Base-by-base conservation (phyloP, 2,888 invertebrate genomes). In the Orthosia incerta region DNA sequence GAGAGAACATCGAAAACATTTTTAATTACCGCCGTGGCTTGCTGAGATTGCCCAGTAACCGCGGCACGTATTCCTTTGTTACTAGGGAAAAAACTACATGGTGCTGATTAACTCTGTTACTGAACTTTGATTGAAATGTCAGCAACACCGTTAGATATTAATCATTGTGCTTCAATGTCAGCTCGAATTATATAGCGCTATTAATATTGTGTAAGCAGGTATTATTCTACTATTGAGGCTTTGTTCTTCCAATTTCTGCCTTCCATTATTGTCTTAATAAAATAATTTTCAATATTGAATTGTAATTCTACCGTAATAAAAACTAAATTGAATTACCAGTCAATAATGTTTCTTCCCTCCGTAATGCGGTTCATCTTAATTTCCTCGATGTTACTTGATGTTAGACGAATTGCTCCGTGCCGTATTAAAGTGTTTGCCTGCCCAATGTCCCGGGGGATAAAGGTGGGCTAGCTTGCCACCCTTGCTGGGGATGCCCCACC, bases 391-490 rank as follows among this genome's bases (percentile, higher is more conserved):
- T 84, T 72, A 81, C 79, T 83, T 75, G 83, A 87, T 85, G 86
- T 86, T 84, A 82, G 87, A 84, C 85, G 90, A 90, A 91, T 90
- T 91, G 89, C 90, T 89, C 82, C 84, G 88, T 87, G 85, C 87
- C 86, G 76, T 89, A 89, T 89, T 89, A 91, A 92, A 92, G 89
- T 92, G 91, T 93, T 92, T 91, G 88, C 90, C 79, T 82, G 80
- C 84, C 88, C 87, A 83, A 80, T 87, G 85, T 88, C 91, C 76
- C 83, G 77, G 78, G 88, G 88, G 85, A 76, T 61, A 62, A 69
- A 76, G 69, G 50, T 75, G 69, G 50, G 62, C 81, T 88, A 82
- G 88, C 85, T 79, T 69, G 20, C 59, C 87, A 80, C 88, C 86
- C 80, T 63, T 55, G 20, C 66, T 74, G 69, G 80, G 76, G 80